These are phyloP conservation scores for Oncopodura yosiiana DNA, from an alignment of 1,140 invertebrate genomes.

Conservation along the genomic window DNA sequence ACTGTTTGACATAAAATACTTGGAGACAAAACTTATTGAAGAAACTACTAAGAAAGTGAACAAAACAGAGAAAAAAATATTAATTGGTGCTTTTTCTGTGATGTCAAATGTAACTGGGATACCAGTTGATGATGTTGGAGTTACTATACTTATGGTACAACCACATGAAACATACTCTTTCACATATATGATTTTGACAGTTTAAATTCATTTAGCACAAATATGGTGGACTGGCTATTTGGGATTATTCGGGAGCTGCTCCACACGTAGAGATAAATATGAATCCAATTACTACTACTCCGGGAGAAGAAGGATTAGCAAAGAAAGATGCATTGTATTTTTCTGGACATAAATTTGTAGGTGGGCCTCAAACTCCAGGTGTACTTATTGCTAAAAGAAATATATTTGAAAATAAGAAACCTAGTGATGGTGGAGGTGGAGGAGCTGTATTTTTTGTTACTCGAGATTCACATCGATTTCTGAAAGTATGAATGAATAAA, in stretches of 20 bases:
- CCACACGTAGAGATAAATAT: slow-evolving; percentile 72
- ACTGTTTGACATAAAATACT: slow-evolving; percentile 62
- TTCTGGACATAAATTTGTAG: slow-evolving; percentile 82
- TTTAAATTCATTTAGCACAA: too few species aligned
- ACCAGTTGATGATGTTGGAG: slow-evolving; percentile 67
- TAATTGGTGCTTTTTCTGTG: slow-evolving; percentile 78
- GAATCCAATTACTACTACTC: slow-evolving; percentile 63
- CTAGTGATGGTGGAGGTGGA: slow-evolving; percentile 50
- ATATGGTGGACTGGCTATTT: slow-evolving; percentile 71
- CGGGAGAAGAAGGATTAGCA: slow-evolving; percentile 50
- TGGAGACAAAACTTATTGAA: slow-evolving; percentile 59
- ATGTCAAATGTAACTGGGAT: slow-evolving; percentile 85
- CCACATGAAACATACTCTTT: too few species aligned
- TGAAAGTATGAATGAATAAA: slow-evolving; percentile 39
- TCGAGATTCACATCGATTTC: slow-evolving; percentile 46
- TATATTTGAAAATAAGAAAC: slow-evolving; percentile 48
- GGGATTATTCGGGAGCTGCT: slow-evolving; percentile 81
- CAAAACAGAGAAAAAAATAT: neutral
- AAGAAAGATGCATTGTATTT: slow-evolving; percentile 86
- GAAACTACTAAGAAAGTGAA: slow-evolving; percentile 14
- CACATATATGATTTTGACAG: too few species aligned
- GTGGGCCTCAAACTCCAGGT: slow-evolving; percentile 75
- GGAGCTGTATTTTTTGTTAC: slow-evolving; percentile 56
- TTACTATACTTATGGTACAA: slow-evolving; percentile 67
- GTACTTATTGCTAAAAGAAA: slow-evolving; percentile 57